A percentile compares a stretch with the other conserved stretches of the same genome.
phyloP scores from a whole-genome alignment of 2,888 invertebrate genomes.

The Dexiosoma caninum region DNA sequence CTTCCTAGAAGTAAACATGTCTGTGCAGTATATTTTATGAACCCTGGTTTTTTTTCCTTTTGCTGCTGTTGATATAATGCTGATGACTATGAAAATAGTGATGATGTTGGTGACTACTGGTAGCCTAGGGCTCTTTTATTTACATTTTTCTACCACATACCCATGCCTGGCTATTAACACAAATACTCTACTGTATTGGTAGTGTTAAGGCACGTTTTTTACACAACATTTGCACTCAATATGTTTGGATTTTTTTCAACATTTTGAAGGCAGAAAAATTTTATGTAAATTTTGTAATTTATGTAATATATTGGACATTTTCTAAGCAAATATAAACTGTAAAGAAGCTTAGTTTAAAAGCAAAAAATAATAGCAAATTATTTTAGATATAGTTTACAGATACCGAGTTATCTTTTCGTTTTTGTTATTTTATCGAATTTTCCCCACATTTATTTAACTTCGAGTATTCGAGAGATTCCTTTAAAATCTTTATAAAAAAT shows the following conservation, averaged over 20 bases:
- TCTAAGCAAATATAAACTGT: too few species aligned
- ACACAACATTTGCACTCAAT: constrained; percentile 62
- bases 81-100: constrained; percentile 30
- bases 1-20: background rate
- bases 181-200: constrained; percentile 17
- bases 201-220: constrained; percentile 59
- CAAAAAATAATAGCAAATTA: constrained; percentile 16
- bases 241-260: constrained; percentile 14
- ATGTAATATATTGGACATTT: constrained; percentile 42
- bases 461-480: constrained; percentile 41
- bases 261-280: constrained; percentile 22
- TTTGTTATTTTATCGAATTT: background rate
- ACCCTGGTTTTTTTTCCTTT: constrained; percentile 33
- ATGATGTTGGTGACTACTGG: constrained; percentile 43
- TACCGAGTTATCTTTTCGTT: background rate
- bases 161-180: background rate
- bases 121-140: constrained; percentile 31
- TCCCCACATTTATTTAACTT: background rate
- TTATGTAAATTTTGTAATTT: constrained; percentile 52
- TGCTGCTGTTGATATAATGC: constrained; percentile 23
- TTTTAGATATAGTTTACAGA: too few species aligned
- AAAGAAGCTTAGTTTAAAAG: constrained; percentile 43
- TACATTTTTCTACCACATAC: background rate
- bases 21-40: constrained; percentile 37
- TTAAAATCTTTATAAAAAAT: background rate